A percentile compares a stretch with the other conserved stretches of the same genome.
These are phyloP conservation scores for Dynastes hyllus DNA, from an alignment of 2,888 invertebrate genomes.

Conservation along the genomic window DNA sequence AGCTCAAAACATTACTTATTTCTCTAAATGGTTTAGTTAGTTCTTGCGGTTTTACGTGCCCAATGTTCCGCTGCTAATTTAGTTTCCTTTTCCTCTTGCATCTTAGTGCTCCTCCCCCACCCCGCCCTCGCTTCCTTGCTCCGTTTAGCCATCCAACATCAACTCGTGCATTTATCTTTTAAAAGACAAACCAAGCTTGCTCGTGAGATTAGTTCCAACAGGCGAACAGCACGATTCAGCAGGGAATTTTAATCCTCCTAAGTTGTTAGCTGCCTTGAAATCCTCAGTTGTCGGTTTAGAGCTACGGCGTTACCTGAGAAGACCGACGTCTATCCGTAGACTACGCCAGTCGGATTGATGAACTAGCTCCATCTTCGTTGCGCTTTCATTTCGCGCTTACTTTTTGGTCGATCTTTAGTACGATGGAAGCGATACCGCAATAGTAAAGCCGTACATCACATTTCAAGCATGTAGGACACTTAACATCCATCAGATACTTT, in stretches of 20 bases:
- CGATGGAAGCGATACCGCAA: not conserved
- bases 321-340: not conserved
- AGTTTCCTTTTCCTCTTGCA: not conserved
- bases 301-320: conserved; percentile 5
- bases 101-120: not conserved
- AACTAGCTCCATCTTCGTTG: not conserved
- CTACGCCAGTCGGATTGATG: not conserved
- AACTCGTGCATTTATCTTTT: conserved; percentile 18
- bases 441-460: not conserved
- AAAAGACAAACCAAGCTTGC: conserved; percentile 12
- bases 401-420: not conserved
- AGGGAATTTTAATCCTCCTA: conserved; percentile 29
- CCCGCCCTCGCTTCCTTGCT: no score
- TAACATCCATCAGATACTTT: conserved; percentile 12
- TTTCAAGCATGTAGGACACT: not conserved
- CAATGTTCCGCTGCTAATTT: conserved; percentile 6
- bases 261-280: conserved; percentile 21
- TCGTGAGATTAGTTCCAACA: conserved; percentile 26
- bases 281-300: not conserved
- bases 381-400: not conserved
- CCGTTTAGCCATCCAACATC: conserved; percentile 5
- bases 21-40: conserved; percentile 3
- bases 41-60: not conserved
- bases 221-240: conserved; percentile 22
- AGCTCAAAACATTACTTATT: not conserved